Percentiles rank a stretch among this genome's conserved stretches.
phyloP scores from a whole-genome alignment of 2,797 vertebrate species.

The Poecilia picta region DNA sequence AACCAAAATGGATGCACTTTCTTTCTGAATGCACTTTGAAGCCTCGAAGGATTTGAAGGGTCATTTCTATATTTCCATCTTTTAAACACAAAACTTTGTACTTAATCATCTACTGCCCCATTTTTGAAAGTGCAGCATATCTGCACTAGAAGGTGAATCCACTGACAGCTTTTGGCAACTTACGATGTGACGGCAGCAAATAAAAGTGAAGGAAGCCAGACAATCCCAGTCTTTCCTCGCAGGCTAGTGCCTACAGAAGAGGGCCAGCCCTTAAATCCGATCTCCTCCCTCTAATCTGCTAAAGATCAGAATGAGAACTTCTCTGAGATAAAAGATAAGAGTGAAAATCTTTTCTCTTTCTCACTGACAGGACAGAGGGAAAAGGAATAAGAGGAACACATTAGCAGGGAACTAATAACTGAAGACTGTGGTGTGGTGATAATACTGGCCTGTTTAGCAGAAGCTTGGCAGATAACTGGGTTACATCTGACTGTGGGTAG shows the following conservation, averaged over 20 bases:
- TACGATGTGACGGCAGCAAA: conserved; percentile 5
- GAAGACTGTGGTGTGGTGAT: not conserved
- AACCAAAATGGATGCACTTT: not conserved
- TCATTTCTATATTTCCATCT: not conserved
- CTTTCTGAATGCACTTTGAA: not conserved
- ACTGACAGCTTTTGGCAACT: not conserved
- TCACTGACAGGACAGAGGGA: not conserved
- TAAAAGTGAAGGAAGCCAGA: not conserved
- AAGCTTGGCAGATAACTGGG: not conserved
- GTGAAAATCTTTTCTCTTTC: not conserved
- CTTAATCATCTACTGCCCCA: not conserved
- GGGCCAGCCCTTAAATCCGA: conserved; percentile 15
- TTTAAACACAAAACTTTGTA: not conserved
- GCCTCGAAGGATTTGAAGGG: not conserved
- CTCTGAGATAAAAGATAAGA: conserved; percentile 11
- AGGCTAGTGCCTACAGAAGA: conserved; percentile 22
- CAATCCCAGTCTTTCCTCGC: conserved; percentile 32
- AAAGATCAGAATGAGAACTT: not conserved
- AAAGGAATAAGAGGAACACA: not conserved
- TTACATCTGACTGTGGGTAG: not conserved
- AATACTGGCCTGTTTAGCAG: not conserved
- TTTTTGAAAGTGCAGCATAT: not conserved
- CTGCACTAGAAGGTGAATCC: not conserved
- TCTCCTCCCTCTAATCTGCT: conserved; percentile 31
- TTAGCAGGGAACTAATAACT: not conserved